Conservation (phyloP, 2,113 vertebrate species). For the Engystomops pustulosus region DNA sequence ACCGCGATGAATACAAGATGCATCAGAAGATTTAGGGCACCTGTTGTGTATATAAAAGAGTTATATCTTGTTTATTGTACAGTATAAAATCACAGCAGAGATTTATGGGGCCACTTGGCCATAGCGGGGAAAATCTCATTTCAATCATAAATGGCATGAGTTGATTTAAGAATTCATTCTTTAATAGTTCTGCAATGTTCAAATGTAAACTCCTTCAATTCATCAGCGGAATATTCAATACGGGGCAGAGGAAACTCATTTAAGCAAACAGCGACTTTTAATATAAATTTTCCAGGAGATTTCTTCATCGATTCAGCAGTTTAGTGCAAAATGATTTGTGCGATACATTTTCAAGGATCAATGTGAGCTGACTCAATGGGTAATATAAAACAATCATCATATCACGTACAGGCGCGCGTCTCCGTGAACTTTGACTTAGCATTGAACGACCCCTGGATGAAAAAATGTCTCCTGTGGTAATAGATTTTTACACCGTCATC, state of each 20-base stretch:
- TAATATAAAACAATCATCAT: constrained; percentile 85
- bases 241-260: constrained; percentile 86
- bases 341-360: constrained; percentile 95
- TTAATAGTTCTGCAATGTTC: constrained; percentile 95
- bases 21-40: constrained; percentile 82
- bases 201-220: constrained; percentile 98
- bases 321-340: constrained; percentile 99
- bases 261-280: constrained; percentile 90
- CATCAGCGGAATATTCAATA: constrained; percentile 99
- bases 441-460: constrained; percentile 71
- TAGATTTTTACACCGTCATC: constrained; percentile 25
- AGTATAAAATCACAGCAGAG: constrained; percentile 85
- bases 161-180: constrained; percentile 98
- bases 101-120: constrained; percentile 85
- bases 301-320: constrained; percentile 97
- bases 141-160: constrained; percentile 96
- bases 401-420: constrained; percentile 73
- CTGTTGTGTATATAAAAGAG: constrained; percentile 86
- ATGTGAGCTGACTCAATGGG: constrained; percentile 88
- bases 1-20: constrained; percentile 79
- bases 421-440: constrained; percentile 82
- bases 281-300: constrained; percentile 99
- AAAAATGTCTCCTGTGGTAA: constrained; percentile 17
- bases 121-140: constrained; percentile 91
- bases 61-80: constrained; percentile 90